A percentile compares a stretch with the other conserved stretches of the same genome.
These are phyloP conservation scores for Serinus canaria DNA, from an alignment of 2,113 vertebrate species.

Conservation along the genomic window DNA sequence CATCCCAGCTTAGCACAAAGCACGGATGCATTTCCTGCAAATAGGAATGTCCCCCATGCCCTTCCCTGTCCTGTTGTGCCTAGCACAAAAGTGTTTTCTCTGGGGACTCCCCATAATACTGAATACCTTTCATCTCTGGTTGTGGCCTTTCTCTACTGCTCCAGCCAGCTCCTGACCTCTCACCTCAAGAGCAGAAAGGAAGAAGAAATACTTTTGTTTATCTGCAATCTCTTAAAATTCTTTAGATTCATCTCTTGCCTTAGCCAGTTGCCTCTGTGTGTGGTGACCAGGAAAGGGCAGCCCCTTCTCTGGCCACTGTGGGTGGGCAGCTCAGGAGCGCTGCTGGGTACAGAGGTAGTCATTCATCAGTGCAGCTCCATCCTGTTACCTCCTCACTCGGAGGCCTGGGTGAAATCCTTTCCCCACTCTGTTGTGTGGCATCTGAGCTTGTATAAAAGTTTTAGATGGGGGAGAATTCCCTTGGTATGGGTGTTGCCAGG, in stretches of 20 bases:
- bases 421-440: not conserved
- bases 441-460: not conserved
- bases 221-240: not conserved
- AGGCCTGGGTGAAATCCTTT: not conserved
- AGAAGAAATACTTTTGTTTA: slow-evolving; percentile 16
- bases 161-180: not conserved
- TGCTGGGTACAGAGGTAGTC: not conserved
- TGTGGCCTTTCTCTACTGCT: not conserved
- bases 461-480: not conserved
- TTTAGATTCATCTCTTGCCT: not conserved
- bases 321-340: not conserved
- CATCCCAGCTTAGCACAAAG: not conserved
- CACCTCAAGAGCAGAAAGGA: not conserved
- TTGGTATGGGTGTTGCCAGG: not conserved
- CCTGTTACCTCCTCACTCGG: not conserved
- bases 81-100: not conserved
- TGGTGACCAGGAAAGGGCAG: not conserved
- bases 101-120: not conserved
- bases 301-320: not conserved
- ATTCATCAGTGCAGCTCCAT: not conserved
- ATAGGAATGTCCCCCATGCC: not conserved
- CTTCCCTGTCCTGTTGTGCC: not conserved
- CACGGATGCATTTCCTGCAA: not conserved
- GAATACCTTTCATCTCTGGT: not conserved
- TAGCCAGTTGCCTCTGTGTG: not conserved